Conservation (phyloP, 2,888 invertebrate species). For the Patella depressa region DNA sequence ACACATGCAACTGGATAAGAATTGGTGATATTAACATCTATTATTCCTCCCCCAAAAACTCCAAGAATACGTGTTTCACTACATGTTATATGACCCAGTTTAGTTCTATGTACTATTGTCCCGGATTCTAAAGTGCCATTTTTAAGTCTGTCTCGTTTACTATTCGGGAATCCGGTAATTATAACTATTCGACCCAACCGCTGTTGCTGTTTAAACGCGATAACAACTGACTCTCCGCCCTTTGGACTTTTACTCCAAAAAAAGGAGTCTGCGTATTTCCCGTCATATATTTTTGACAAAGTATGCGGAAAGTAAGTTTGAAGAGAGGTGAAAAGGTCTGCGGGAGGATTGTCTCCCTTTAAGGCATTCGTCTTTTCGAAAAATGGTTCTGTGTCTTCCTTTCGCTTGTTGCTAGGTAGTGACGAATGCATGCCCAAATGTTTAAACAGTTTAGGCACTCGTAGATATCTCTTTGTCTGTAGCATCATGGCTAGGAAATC, state of each 20-base stretch:
- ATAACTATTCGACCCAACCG: constrained; percentile 44
- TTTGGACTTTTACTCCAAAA: constrained; percentile 44
- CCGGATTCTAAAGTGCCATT: constrained; percentile 27
- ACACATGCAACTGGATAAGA: constrained; percentile 19
- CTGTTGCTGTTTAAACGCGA: constrained; percentile 40
- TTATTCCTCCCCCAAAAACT: constrained; percentile 15
- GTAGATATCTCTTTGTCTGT: constrained; percentile 39
- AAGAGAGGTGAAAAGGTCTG: constrained; percentile 44
- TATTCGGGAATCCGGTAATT: constrained; percentile 33
- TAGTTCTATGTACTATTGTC: not conserved
- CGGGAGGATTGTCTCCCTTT: constrained; percentile 64
- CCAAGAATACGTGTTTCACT: constrained; percentile 19
- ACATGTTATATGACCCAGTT: constrained; percentile 1
- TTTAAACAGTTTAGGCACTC: constrained; percentile 44
- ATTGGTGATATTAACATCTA: constrained; percentile 12
- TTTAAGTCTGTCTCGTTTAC: constrained; percentile 15
- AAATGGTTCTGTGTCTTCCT: constrained; percentile 33
- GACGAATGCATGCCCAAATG: constrained; percentile 51
- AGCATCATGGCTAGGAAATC: constrained; percentile 36
- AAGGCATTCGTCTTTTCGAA: constrained; percentile 22
- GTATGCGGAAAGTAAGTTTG: constrained; percentile 41
- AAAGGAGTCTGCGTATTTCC: constrained; percentile 37
- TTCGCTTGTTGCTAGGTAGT: constrained; percentile 42
- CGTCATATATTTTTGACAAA: constrained; percentile 61
- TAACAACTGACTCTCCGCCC: constrained; percentile 31